Percentiles rank a stretch among this genome's conserved stretches.
These are phyloP conservation scores for Empidonax traillii DNA, from an alignment of 2,113 vertebrate species.

Conservation along the genomic window DNA sequence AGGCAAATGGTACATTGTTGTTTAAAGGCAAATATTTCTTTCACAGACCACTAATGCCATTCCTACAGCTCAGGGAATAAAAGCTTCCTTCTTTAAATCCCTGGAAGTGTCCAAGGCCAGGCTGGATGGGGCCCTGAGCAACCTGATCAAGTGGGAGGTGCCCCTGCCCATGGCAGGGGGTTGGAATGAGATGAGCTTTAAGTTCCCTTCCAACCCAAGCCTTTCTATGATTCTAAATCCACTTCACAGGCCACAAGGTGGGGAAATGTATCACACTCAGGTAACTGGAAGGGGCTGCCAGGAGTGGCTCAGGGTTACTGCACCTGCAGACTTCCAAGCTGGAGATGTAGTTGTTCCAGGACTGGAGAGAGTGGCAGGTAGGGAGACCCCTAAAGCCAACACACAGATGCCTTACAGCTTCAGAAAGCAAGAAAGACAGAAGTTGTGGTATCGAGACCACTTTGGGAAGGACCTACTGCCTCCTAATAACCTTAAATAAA, in stretches of 20 bases:
- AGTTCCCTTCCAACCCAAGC: background rate
- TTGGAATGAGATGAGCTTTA: accelerated
- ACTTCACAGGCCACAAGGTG: background rate
- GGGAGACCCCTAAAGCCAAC: background rate
- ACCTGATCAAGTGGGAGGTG: background rate
- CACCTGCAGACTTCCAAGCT: background rate
- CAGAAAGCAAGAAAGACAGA: background rate
- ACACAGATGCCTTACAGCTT: background rate
- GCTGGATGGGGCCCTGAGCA: background rate
- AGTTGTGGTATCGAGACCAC: background rate
- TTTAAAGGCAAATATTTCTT: background rate
- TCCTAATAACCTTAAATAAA: background rate
- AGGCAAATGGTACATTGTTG: background rate
- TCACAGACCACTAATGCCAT: background rate
- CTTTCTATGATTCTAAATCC: background rate
- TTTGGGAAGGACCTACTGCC: background rate
- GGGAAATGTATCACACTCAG: background rate
- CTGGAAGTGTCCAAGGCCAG: background rate
- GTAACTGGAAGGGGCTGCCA: background rate
- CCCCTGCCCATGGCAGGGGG: no score
- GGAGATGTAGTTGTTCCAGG: background rate
- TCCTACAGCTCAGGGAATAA: background rate
- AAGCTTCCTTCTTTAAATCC: background rate
- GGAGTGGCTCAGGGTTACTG: background rate
- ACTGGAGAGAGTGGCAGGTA: background rate